Percentiles rank a stretch among this genome's conserved stretches.
These are phyloP conservation scores for Halictus rubicundus DNA, from an alignment of 1,140 invertebrate genomes.

Conservation along the genomic window DNA sequence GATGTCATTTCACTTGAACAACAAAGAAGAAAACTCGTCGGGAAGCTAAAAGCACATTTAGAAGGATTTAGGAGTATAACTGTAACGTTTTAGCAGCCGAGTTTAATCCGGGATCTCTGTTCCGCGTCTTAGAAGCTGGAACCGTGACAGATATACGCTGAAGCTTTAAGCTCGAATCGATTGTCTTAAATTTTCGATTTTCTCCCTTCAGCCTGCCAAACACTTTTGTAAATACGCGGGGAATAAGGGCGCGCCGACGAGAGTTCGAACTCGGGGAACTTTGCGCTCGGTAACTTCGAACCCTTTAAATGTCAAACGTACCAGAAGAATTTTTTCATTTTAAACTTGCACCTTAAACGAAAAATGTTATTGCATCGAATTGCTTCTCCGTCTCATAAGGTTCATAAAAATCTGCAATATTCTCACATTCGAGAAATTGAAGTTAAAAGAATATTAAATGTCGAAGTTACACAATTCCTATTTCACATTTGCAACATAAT, in stretches of 20 bases:
- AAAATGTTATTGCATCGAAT: too few species aligned
- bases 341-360: not conserved
- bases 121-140: not conserved
- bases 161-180: not conserved
- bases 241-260: not conserved
- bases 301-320: not conserved
- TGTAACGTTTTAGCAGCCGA: not conserved
- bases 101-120: slow-evolving; percentile 1
- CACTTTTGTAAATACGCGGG: not conserved
- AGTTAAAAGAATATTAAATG: too few species aligned
- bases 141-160: not conserved
- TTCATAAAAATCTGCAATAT: too few species aligned
- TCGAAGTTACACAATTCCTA: too few species aligned
- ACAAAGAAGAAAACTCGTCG: not conserved
- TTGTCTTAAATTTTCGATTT: not conserved
- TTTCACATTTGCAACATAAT: too few species aligned
- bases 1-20: not conserved
- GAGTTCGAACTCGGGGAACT: too few species aligned
- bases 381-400: too few species aligned
- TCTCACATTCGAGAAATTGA: too few species aligned
- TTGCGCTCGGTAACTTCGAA: not conserved
- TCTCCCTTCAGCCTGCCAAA: not conserved
- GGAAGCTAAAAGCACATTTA: not conserved
- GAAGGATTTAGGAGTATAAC: slow-evolving; percentile 10
- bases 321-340: not conserved